Conservation (phyloP, 2,888 invertebrate species). For the Pterobdella sp. region DNA sequence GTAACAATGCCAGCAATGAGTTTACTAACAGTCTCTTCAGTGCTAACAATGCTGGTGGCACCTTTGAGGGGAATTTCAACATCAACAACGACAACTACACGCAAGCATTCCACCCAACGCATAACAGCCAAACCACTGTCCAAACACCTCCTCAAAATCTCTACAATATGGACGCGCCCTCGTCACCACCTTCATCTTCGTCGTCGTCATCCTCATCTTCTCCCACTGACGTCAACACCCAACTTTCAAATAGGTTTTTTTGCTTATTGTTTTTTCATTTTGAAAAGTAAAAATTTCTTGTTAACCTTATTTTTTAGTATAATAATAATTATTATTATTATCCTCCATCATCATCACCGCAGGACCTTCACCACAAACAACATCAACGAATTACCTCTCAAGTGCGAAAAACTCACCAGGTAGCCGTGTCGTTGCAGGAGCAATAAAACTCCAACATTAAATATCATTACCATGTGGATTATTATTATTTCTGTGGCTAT, state of each 20-base stretch:
- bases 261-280: too few species aligned
- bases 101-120: background rate
- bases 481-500: background rate
- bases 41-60: background rate
- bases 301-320: too few species aligned
- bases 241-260: too few species aligned
- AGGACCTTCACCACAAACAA: background rate
- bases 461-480: background rate
- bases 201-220: constrained; percentile 6
- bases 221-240: too few species aligned
- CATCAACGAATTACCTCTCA: background rate
- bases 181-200: background rate
- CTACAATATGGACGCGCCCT: background rate
- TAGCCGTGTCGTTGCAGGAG: too few species aligned
- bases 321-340: background rate
- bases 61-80: background rate
- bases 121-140: background rate
- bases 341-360: background rate
- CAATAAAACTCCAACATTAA: too few species aligned
- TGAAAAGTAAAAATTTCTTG: too few species aligned
- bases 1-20: background rate
- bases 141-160: background rate
- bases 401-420: constrained; percentile 1
- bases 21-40: background rate
- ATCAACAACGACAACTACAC: constrained; percentile 4